Percentiles rank a stretch among this genome's conserved stretches.
phyloP scores from a whole-genome alignment of 2,888 invertebrate genomes.

The Tiliacea citrago region DNA sequence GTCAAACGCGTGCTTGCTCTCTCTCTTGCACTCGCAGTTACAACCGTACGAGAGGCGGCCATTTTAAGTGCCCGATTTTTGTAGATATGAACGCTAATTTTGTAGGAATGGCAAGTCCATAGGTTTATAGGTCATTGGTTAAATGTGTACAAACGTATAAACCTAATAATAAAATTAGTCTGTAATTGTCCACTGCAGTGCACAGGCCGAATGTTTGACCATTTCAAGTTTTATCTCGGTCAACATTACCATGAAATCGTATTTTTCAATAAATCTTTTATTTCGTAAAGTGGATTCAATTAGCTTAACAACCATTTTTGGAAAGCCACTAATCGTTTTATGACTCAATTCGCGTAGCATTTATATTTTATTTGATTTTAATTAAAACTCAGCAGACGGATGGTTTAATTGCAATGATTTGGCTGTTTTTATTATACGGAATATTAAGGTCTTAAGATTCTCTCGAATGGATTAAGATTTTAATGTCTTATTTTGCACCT shows the following conservation, averaged over 20 bases:
- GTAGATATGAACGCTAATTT: too few species aligned
- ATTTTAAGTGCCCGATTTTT: too few species aligned
- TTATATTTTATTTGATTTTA: conserved; percentile 55
- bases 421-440: neutral
- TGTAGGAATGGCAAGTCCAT: too few species aligned
- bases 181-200: neutral
- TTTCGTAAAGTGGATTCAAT: conserved; percentile 42
- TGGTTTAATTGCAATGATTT: conserved; percentile 17
- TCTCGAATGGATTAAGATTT: conserved; percentile 12
- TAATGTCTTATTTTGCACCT: neutral
- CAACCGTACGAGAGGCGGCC: too few species aligned
- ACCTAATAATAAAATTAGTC: neutral
- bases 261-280: conserved; percentile 28
- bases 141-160: neutral
- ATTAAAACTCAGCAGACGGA: conserved; percentile 28
- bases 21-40: too few species aligned
- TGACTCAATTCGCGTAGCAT: conserved; percentile 40
- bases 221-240: conserved; percentile 7
- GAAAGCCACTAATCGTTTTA: conserved; percentile 54
- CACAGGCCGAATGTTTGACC: neutral
- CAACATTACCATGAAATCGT: conserved; percentile 15
- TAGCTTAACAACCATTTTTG: conserved; percentile 31
- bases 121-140: too few species aligned
- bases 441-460: neutral
- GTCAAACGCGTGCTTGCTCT: too few species aligned